Evolutionary conservation across 2,113 vertebrate species (phyloP), one percentile per base, ranked within the genome.

Genomic region (Dryoscopus gambensis): DNA sequence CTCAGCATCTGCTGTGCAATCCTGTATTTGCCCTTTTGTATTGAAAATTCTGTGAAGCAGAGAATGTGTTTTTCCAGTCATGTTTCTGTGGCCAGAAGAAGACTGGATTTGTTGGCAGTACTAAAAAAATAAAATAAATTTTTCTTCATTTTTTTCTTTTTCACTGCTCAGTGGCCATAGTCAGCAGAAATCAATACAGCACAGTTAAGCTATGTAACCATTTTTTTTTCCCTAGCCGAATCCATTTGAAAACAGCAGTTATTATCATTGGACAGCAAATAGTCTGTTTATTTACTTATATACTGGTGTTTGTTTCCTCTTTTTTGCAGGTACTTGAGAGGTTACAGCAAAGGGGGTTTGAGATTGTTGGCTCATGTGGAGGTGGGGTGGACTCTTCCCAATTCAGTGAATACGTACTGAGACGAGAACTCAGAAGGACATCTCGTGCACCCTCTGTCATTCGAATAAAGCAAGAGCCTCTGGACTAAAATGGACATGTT

Each of bases 361-460:
- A 98, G 95, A 99, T 99, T 85, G 98, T 99, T 84, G 99, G 98
- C 53, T 99, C 99, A 1, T 99, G 99, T 73, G 99, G 99, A 19
- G 99, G 99, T 71, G 99, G 99, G 12, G 99, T 99, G 90, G 99
- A 99, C 98, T 99, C 99, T 31, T 99, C 99, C 77, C 99, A 99
- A 97, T 99, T 99, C 98, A 99, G 98, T 87, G 99, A 99, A 98
- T 99, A 99, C 30, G 97, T 99, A 93, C 98, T 99, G 65, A 98
- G 98, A 84, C 97, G 99, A 96, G 98, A 99, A 92, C 96, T 98
- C 96, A 98, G 98, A 97, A 97, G 98, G 97, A 98, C 98, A 83
- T 98, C 98, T 97, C 98, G 97, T 6, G 97, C 97, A 22, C 97
- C 98, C 57, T 98, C 98, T 6, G 98, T 98, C 97, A 98, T 98